Conservation (phyloP, 2,888 invertebrate genomes). For the Latrodectus hesperus region DNA sequence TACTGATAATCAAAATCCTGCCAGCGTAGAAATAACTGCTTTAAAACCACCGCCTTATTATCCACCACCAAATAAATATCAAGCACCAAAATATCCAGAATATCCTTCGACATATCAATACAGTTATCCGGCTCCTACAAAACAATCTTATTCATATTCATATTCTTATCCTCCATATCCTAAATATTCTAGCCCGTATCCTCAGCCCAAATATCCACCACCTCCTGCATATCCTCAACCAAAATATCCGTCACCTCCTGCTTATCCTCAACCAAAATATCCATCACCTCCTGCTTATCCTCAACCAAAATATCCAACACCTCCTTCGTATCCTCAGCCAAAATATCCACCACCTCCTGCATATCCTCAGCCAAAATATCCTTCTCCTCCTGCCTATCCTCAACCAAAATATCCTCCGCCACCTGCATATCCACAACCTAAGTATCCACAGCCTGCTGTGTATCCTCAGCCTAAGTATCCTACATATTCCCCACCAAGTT, state of each 20-base stretch:
- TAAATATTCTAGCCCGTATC: slow-evolving; percentile 21
- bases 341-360: slow-evolving; percentile 16
- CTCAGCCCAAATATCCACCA: slow-evolving; percentile 27
- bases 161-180: slow-evolving; percentile 12
- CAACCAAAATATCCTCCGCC: slow-evolving; percentile 44
- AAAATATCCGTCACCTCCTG: slow-evolving; percentile 22
- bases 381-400: slow-evolving; percentile 26
- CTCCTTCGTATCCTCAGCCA: slow-evolving; percentile 33
- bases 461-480: slow-evolving; percentile 31
- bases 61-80: slow-evolving; percentile 30
- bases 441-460: slow-evolving; percentile 27
- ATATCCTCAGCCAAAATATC: slow-evolving; percentile 37
- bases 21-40: slow-evolving; percentile 57
- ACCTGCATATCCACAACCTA: slow-evolving; percentile 37
- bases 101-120: slow-evolving; percentile 44
- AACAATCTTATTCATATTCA: slow-evolving; percentile 12
- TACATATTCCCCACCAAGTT: slow-evolving; percentile 9
- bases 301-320: slow-evolving; percentile 53
- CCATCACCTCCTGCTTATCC: slow-evolving; percentile 24
- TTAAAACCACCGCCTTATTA: slow-evolving; percentile 32
- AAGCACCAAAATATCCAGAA: slow-evolving; percentile 12
- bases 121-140: slow-evolving; percentile 13
- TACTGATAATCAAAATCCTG: slow-evolving; percentile 68
- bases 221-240: slow-evolving; percentile 8
- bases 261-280: slow-evolving; percentile 27